phyloP scores from a whole-genome alignment of 1,140 invertebrate species.

The Mesaphorura yosii region DNA sequence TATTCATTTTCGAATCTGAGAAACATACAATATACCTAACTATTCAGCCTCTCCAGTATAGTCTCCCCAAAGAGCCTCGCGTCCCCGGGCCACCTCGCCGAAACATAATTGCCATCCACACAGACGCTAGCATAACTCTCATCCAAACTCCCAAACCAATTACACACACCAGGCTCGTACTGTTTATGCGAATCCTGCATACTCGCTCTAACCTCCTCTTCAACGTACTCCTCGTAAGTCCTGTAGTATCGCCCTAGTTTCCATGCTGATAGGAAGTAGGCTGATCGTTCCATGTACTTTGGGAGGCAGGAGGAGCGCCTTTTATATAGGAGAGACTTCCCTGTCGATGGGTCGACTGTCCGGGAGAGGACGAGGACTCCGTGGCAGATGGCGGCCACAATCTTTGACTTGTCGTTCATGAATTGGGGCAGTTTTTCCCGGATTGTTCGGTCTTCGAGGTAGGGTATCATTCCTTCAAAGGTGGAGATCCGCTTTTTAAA shows the following conservation, averaged over 20 bases:
- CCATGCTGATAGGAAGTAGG: slow-evolving; percentile 26
- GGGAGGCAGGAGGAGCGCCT: slow-evolving; percentile 26
- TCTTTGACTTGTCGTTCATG: slow-evolving; percentile 19
- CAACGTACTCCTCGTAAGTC: slow-evolving; percentile 25
- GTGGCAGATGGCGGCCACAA: slow-evolving; percentile 26
- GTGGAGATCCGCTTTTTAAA: too few species aligned
- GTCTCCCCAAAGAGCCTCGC: slow-evolving; percentile 21
- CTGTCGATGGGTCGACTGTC: slow-evolving; percentile 21
- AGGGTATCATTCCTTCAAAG: slow-evolving; percentile 29
- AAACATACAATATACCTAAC: slow-evolving; percentile 17
- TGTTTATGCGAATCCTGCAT: slow-evolving; percentile 23
- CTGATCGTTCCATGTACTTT: slow-evolving; percentile 30
- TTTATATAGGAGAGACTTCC: slow-evolving; percentile 25
- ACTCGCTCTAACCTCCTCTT: slow-evolving; percentile 22
- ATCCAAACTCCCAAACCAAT: slow-evolving; percentile 23
- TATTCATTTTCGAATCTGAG: too few species aligned
- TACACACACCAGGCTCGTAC: slow-evolving; percentile 20
- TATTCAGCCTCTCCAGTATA: slow-evolving; percentile 38
- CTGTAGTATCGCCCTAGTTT: slow-evolving; percentile 28
- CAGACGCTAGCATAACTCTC: slow-evolving; percentile 26
- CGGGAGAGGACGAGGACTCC: slow-evolving; percentile 23
- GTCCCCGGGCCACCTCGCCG: slow-evolving; percentile 28
- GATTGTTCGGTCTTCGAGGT: slow-evolving; percentile 18
- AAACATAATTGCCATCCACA: slow-evolving; percentile 25
- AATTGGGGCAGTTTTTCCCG: slow-evolving; percentile 21